These are phyloP conservation scores for Portevinia maculata DNA, from an alignment of 2,888 invertebrate genomes.

Conservation along the genomic window DNA sequence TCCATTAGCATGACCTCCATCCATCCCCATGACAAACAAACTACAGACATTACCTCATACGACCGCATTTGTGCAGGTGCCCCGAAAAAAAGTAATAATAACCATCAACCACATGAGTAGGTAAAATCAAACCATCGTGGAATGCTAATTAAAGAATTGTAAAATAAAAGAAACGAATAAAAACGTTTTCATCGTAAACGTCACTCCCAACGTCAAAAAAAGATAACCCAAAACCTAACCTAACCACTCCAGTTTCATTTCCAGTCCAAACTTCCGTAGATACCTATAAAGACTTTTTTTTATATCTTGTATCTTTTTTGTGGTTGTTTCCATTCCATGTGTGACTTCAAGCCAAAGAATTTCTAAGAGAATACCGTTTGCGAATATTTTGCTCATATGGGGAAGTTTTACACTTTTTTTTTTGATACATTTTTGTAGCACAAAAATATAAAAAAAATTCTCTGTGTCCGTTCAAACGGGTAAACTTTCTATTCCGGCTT, in stretches of 20 bases:
- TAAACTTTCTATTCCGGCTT: constrained; percentile 50
- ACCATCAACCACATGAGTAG: background rate
- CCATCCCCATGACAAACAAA: background rate
- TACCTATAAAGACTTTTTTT: background rate
- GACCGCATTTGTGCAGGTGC: constrained; percentile 53
- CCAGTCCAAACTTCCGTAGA: constrained; percentile 19
- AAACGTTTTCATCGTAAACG: constrained; percentile 19
- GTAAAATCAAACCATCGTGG: constrained; percentile 17
- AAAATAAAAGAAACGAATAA: constrained; percentile 11
- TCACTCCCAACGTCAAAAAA: constrained; percentile 17
- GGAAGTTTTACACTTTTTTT: constrained; percentile 2
- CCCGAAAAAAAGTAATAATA: constrained; percentile 8
- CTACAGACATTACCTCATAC: constrained; percentile 52
- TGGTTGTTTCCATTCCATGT: background rate
- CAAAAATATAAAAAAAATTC: constrained; percentile 29
- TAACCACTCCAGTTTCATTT: background rate
- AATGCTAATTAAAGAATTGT: constrained; percentile 42
- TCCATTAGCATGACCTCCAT: constrained; percentile 40
- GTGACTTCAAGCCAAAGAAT: constrained; percentile 22
- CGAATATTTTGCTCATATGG: constrained; percentile 1
- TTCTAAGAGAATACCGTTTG: constrained; percentile 30
- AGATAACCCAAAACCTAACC: background rate
- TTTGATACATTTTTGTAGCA: constrained; percentile 47
- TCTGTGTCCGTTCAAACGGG: constrained; percentile 13
- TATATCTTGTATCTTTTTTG: background rate